These are phyloP conservation scores for Halocaridina rubra DNA, from an alignment of 2,888 invertebrate species.

Conservation along the genomic window DNA sequence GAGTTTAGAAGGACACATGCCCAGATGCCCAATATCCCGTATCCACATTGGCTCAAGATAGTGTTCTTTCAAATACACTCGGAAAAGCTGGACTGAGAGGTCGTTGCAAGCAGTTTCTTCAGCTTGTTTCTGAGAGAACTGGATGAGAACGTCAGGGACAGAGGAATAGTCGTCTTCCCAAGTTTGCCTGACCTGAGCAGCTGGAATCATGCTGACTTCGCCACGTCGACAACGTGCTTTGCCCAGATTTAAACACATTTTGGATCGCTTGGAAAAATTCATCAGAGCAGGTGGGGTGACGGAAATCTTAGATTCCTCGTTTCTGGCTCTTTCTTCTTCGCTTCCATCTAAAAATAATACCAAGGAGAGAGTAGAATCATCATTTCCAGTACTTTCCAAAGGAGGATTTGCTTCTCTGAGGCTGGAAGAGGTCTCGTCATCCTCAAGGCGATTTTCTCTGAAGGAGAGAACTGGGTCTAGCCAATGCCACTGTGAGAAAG, in stretches of 20 bases:
- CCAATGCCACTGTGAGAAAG: constrained; percentile 30
- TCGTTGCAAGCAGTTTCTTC: constrained; percentile 20
- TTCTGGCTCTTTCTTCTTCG: not conserved
- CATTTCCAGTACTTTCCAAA: not conserved
- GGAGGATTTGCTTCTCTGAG: not conserved
- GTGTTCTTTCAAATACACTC: constrained; percentile 28
- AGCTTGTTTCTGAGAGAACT: constrained; percentile 27
- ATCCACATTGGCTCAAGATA: constrained; percentile 33
- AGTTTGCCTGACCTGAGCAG: constrained; percentile 3
- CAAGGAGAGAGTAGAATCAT: not conserved
- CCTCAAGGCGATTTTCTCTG: not conserved
- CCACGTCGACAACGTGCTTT: constrained; percentile 17
- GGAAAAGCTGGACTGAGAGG: constrained; percentile 40
- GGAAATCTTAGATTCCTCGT: no score
- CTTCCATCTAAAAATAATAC: not conserved
- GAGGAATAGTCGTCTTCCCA: constrained; percentile 30
- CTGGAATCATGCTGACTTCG: not conserved
- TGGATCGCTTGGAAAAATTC: not conserved
- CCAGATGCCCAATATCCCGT: constrained; percentile 13
- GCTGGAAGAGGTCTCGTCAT: not conserved
- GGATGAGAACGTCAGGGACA: constrained; percentile 11
- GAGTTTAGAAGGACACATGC: constrained; percentile 53
- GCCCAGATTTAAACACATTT: not conserved
- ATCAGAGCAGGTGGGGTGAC: not conserved
- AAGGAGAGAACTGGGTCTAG: constrained; percentile 25